A percentile compares a stretch with the other conserved stretches of the same genome.
Evolutionary conservation across 2,113 vertebrate species (phyloP).

Genomic region (Oxygymnocypris stewartii): DNA sequence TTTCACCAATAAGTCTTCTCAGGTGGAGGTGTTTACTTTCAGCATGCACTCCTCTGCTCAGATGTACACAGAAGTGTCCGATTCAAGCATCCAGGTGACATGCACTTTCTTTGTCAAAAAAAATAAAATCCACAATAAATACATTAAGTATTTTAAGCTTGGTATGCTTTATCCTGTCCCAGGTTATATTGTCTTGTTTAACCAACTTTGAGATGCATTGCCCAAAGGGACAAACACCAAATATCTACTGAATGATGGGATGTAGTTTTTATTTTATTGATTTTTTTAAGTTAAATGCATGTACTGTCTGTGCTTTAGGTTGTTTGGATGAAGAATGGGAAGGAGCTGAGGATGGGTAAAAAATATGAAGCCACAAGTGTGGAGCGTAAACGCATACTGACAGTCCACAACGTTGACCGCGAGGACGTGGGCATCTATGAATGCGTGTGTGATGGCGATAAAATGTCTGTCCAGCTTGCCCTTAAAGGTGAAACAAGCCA

Average conservation of each 20-base stretch:
- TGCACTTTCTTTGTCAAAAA: background rate
- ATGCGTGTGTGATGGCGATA: slow-evolving; percentile 79
- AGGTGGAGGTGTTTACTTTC: slow-evolving; percentile 70
- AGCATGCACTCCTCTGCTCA: slow-evolving; percentile 74
- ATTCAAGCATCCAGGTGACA: slow-evolving; percentile 70
- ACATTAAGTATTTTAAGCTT: background rate
- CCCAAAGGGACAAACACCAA: background rate
- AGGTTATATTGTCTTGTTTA: background rate
- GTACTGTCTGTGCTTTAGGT: slow-evolving; percentile 66
- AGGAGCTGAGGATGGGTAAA: slow-evolving; percentile 77
- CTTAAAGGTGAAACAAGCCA: slow-evolving; percentile 79
- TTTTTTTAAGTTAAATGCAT: background rate
- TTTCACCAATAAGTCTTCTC: slow-evolving; percentile 74
- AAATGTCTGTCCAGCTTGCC: slow-evolving; percentile 74
- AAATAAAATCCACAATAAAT: background rate
- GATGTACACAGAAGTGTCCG: slow-evolving; percentile 83
- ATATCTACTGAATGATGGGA: background rate
- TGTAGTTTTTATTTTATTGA: background rate
- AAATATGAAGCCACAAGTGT: slow-evolving; percentile 79
- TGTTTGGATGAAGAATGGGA: slow-evolving; percentile 82
- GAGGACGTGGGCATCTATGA: slow-evolving; percentile 85
- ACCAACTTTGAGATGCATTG: background rate
- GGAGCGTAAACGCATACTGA: slow-evolving; percentile 74
- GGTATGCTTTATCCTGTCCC: background rate
- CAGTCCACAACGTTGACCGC: slow-evolving; percentile 72